phyloP scores from a whole-genome alignment of 2,888 invertebrate species.

The Aspidapion aeneum region DNA sequence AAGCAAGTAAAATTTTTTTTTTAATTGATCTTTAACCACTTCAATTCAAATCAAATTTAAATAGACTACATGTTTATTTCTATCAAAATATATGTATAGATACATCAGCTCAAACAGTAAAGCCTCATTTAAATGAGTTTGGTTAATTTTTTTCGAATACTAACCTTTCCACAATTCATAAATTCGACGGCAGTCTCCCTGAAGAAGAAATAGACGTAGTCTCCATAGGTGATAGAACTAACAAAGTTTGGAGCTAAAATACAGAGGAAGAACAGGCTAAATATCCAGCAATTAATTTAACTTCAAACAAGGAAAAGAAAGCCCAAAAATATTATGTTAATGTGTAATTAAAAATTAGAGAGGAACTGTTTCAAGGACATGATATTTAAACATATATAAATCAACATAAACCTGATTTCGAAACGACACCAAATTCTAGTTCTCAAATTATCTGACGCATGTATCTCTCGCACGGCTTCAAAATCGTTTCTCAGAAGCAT shows the following conservation, averaged over 20 bases:
- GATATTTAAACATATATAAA: constrained; percentile 2
- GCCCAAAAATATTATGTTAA: too few species aligned
- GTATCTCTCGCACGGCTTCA: neutral
- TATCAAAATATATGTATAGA: too few species aligned
- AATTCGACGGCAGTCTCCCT: constrained; percentile 90
- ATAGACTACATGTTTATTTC: neutral
- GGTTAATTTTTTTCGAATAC: neutral
- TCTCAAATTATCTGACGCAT: neutral
- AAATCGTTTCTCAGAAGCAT: neutral
- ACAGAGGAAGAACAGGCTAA: too few species aligned
- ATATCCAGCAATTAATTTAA: constrained; percentile 15
- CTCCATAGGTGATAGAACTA: constrained; percentile 79
- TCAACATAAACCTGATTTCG: neutral
- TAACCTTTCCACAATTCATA: constrained; percentile 84
- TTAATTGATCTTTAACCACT: neutral
- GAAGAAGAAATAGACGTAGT: constrained; percentile 89
- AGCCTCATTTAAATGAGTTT: too few species aligned
- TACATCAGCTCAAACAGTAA: too few species aligned
- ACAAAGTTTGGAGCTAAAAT: constrained; percentile 84
- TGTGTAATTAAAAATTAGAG: neutral
- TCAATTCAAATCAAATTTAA: neutral
- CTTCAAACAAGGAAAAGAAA: constrained; percentile 7
- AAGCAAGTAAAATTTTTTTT: neutral
- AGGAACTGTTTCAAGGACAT: neutral
- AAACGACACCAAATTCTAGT: neutral